Evolutionary conservation across 2,113 vertebrate genomes (phyloP), one percentile per base, ranked within the genome.

Genomic region (Lophura nycthemera): DNA sequence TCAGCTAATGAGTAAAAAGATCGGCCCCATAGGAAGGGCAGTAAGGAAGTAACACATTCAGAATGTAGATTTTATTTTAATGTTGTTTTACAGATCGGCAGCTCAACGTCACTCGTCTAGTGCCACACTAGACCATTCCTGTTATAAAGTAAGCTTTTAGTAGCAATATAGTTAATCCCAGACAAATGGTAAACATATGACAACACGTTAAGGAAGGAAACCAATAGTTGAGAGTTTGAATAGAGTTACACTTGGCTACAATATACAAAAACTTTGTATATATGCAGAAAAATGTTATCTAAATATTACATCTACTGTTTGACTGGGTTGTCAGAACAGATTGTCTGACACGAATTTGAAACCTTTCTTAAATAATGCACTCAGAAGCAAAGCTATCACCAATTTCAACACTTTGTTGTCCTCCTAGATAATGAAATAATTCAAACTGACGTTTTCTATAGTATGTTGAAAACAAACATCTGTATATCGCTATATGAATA

Each of bases 41-140:
- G 32, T 40, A 57, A 85, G 76, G 65, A 77, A 42, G 11, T 52
- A 77, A 65, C 22, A 25, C 19, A 30, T 10, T 48, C 50, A 66
- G 45, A 67, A 67, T 4, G 29, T 3, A 15, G 75, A n/a, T 86
- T 85, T 77, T 61, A 47, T 77, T 82, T 77, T 34, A 86, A 29
- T 52, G n/a, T 16, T 61, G 25, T 64, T 29, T 57, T 25, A 48
- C 54, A 78, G 45, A 45, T 60, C 30, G 75, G 43, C 45, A 71
- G 45, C 34, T 42, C 9, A 36, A 21, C 25, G 60, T 16, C n/a
- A 70, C 57, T 70, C 38, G 45, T 38, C 38, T 32, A 56, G 65
- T 1, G 2, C 2, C 1, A 21, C 19, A 22, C 40, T 57, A 4
- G 2, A 38, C 27, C 6, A 8, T 27, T 60, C 45, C 48, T 69